Evolutionary conservation across 2,888 invertebrate genomes (phyloP), one percentile per base, ranked within the genome.

Genomic region (Aporophyla nigra): DNA sequence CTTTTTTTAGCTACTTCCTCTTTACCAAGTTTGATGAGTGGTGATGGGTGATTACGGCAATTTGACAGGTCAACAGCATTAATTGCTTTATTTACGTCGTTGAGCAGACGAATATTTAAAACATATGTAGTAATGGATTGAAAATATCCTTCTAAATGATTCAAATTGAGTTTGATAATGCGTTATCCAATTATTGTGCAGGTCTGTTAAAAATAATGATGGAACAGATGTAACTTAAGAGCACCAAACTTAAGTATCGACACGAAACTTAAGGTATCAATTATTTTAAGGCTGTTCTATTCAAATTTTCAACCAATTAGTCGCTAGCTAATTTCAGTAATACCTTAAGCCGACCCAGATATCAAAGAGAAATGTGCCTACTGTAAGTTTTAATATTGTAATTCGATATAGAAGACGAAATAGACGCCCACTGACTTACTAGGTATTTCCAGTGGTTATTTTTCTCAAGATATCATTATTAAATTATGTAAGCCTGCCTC

Each of bases 401-500:
- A 49, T 58, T 27, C 16, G 12, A 46, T 33, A n/a, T 16, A 24
- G 33, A 40, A 27, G 21, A 49, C 1, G 33, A 58, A n/a, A 14
- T 71, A 46, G 33, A 24, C 21, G 5, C 19, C 19, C 46, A 33
- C 33, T 46, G 54, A 43, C 24, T 40, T 53, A 40, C 4, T 33
- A 16, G 19, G 19, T 66, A 49, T 68, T 59, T 51, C n/a, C 10
- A 65, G 24, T 46, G 46, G 14, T 62, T 56, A 58, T 51, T 78
- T 56, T 72, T 33, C 43, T 69, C 59, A 53, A 68, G 40, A 69
- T 61, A 66, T 69, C n/a, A 51, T 73, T 27, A 78, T 66, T 66
- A 56, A 62, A 62, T 69, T 73, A 77, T 66, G 33, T 65, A 54
- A 70, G 65, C 40, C 56, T 51, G 24, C 12, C 14, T 66, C 61